phyloP scores from a whole-genome alignment of 2,888 invertebrate species.

The Corythucha ciliata region DNA sequence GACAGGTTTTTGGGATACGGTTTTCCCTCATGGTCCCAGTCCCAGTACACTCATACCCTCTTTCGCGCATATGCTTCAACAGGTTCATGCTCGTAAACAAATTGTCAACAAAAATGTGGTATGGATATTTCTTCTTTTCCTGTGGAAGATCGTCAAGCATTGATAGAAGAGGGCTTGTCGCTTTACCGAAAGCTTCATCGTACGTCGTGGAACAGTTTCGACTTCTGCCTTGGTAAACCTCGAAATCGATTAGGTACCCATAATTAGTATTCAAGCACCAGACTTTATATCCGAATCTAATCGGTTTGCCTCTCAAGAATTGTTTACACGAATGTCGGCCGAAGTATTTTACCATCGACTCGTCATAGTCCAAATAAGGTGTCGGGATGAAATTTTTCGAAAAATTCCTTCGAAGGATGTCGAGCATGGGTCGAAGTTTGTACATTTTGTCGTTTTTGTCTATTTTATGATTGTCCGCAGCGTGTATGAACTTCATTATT shows the following conservation, averaged over 20 bases:
- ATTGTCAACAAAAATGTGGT: slow-evolving; percentile 34
- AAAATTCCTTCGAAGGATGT: slow-evolving; percentile 32
- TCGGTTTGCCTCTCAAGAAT: slow-evolving; percentile 34
- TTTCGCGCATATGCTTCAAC: slow-evolving; percentile 28
- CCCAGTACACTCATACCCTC: slow-evolving; percentile 34
- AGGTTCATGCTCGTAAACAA: slow-evolving; percentile 33
- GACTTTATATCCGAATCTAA: slow-evolving; percentile 38
- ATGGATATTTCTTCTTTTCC: slow-evolving; percentile 27
- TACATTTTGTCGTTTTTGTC: slow-evolving; percentile 34
- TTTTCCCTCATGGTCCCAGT: slow-evolving; percentile 35
- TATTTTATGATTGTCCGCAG: slow-evolving; percentile 33
- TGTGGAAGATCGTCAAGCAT: slow-evolving; percentile 32
- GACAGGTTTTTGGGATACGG: slow-evolving; percentile 33
- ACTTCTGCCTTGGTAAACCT: slow-evolving; percentile 36
- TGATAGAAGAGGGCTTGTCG: slow-evolving; percentile 30
- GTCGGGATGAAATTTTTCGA: slow-evolving; percentile 29
- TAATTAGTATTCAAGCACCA: slow-evolving; percentile 34
- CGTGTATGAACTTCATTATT: slow-evolving; percentile 34
- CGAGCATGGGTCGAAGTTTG: slow-evolving; percentile 34
- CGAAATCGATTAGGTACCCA: slow-evolving; percentile 34
- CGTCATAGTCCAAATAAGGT: slow-evolving; percentile 35
- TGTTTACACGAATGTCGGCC: slow-evolving; percentile 31
- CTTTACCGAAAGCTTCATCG: slow-evolving; percentile 35
- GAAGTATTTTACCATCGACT: slow-evolving; percentile 39
- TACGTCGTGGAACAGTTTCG: slow-evolving; percentile 11